Conservation (phyloP, 2,888 invertebrate genomes). For the Tryphoninae sp. region DNA sequence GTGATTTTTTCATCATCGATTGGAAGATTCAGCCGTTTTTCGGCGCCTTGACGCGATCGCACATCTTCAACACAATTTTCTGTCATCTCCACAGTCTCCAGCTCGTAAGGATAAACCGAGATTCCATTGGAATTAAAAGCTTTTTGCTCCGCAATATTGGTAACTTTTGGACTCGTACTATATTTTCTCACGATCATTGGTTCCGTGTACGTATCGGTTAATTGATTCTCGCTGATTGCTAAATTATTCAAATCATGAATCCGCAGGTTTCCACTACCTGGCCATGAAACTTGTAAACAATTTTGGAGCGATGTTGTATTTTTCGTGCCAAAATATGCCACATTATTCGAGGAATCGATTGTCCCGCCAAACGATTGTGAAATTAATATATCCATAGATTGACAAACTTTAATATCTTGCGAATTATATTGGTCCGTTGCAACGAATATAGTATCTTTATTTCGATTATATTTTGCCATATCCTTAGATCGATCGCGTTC, state of each 20-base stretch:
- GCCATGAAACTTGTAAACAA: slow-evolving; percentile 29
- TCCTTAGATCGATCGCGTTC: background rate
- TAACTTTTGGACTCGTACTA: slow-evolving; percentile 7
- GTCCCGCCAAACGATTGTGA: slow-evolving; percentile 3
- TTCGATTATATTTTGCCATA: background rate
- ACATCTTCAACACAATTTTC: slow-evolving; percentile 14
- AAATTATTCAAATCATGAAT: slow-evolving; percentile 11
- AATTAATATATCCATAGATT: background rate
- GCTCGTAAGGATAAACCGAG: slow-evolving; percentile 15
- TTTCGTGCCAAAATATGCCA: slow-evolving; percentile 6
- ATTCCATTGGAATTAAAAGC: slow-evolving; percentile 2
- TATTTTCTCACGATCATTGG: slow-evolving; percentile 40
- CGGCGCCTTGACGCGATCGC: background rate
- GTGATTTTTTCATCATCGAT: slow-evolving; percentile 63
- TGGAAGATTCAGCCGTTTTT: slow-evolving; percentile 21
- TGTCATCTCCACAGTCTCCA: slow-evolving; percentile 20
- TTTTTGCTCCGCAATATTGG: slow-evolving; percentile 14
- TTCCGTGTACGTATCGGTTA: slow-evolving; percentile 42
- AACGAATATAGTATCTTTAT: background rate
- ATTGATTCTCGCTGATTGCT: background rate
- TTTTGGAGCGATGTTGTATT: slow-evolving; percentile 29
- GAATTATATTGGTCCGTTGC: background rate
- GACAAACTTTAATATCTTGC: background rate
- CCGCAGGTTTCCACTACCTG: slow-evolving; percentile 1
- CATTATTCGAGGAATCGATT: slow-evolving; percentile 14